Evolutionary conservation across 2,113 vertebrate species (phyloP).

Genomic region (Corvus moneduloides): DNA sequence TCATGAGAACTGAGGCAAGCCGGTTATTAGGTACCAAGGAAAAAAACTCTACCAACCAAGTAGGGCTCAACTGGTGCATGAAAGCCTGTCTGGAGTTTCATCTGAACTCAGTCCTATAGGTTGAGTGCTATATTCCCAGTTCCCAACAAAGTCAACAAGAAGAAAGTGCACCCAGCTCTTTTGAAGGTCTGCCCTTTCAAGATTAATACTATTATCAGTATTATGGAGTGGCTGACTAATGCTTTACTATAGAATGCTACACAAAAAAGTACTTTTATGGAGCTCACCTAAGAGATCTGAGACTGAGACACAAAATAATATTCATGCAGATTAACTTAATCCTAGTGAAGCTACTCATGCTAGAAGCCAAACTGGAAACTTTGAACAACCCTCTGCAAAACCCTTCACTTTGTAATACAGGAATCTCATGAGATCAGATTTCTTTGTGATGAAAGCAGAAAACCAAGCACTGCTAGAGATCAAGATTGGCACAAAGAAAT

Average conservation of each 20-base stretch:
- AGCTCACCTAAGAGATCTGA: not conserved
- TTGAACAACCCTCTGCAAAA: not conserved
- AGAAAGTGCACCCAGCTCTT: not conserved
- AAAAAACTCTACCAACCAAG: not conserved
- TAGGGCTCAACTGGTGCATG: not conserved
- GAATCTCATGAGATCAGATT: not conserved
- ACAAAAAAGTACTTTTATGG: not conserved
- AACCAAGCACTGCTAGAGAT: not conserved
- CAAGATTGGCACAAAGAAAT: not conserved
- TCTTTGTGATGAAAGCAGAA: not conserved
- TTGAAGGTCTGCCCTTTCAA: not conserved
- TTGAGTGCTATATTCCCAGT: not conserved
- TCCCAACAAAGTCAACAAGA: not conserved
- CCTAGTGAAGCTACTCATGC: not conserved
- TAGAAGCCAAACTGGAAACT: not conserved
- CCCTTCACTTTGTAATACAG: not conserved
- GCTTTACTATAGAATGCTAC: not conserved
- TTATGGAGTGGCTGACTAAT: not conserved
- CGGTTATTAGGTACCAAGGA: not conserved
- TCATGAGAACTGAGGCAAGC: constrained; percentile 15
- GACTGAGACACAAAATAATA: not conserved
- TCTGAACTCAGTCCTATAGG: not conserved
- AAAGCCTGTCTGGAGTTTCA: not conserved
- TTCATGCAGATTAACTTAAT: not conserved
- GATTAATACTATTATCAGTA: not conserved